Base-by-base conservation (phyloP, 2,888 invertebrate species). In the Physocephala rufipes region DNA sequence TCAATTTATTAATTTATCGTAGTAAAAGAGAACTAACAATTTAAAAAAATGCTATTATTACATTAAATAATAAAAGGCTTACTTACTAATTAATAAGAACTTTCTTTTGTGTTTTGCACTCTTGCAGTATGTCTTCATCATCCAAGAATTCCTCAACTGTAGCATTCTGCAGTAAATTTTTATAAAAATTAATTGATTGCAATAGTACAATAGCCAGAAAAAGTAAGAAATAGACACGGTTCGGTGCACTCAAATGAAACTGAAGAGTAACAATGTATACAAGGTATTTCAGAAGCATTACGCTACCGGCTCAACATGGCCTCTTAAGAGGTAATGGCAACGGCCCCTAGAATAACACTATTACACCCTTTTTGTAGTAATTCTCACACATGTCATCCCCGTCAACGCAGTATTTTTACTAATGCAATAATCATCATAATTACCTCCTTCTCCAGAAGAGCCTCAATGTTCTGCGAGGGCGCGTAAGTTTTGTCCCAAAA, bases 41-140 rank as follows among this genome's bases (percentile, higher is more conserved):
- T 45, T 58, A 53, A 47, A 30, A 70, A 36, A 53, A 15, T 5
- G 26, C 16, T 15, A 21, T 36, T 59, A 36, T 36, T 36, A 49
- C 21, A 59, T 26, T 2, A 45, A 19, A 67, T 59, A 59, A 45
- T 4, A 15, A 55, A 30, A 19, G n/a, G n/a, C 28, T 67, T 76
- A 92, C 95, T 94, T 89, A 97, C 97, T 93, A 97, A 85, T 95
- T 95, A 79, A 96, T 90, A 74, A 98, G 89, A 81, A 92, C 92
- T 85, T 93, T 94, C 87, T 96, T 97, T 85, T 94, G 95, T 77
- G 92, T 92, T 88, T 95, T 95, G 87, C 97, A 96, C 89, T 98
- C 97, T 86, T 96, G 96, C 78, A 98, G 90, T 82, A 98, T 93
- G 87, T 97, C 96, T 84, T 96, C 96, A 85, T 96, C 94, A 85